Evolutionary conservation across 2,113 vertebrate species (phyloP).

Genomic region (Brachypteracias leptosomus): DNA sequence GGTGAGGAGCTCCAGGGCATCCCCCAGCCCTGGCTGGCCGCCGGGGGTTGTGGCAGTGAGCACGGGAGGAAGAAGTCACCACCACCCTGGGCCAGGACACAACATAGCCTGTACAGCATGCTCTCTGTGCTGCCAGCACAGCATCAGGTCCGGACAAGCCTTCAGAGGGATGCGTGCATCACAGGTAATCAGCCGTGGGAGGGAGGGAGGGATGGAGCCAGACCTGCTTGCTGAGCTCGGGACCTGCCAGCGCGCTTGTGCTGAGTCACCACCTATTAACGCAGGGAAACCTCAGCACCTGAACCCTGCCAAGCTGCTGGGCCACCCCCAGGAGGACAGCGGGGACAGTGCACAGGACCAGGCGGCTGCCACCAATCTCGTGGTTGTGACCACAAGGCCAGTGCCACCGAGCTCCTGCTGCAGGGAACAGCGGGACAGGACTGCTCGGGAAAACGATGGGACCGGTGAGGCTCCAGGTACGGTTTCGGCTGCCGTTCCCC

Average conservation of each 20-base stretch:
- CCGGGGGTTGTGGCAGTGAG: accelerated
- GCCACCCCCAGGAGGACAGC: neutral
- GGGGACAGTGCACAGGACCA: neutral
- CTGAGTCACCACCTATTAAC: constrained; percentile 67
- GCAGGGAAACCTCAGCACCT: constrained; percentile 60
- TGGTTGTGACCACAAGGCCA: neutral
- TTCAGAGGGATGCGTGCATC: constrained; percentile 40
- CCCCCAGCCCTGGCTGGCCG: neutral
- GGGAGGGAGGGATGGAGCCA: constrained; percentile 62
- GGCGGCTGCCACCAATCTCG: neutral
- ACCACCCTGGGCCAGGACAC: neutral
- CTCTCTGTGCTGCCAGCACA: neutral
- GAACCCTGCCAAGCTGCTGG: neutral
- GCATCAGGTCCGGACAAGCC: constrained; percentile 58
- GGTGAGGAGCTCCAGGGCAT: neutral
- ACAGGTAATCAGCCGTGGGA: constrained; percentile 61
- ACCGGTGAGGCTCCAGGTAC: neutral
- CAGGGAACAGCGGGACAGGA: neutral
- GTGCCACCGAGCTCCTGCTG: neutral
- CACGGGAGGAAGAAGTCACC: neutral
- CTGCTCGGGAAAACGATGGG: accelerated
- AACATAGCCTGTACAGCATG: accelerated
- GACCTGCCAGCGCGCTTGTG: constrained; percentile 38
- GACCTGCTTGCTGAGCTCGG: constrained; percentile 64
- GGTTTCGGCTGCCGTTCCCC: constrained; percentile 32